Percentiles rank a stretch among this genome's conserved stretches.
Conservation (phyloP, 1,140 invertebrate species). For the Limonius californicus region DNA sequence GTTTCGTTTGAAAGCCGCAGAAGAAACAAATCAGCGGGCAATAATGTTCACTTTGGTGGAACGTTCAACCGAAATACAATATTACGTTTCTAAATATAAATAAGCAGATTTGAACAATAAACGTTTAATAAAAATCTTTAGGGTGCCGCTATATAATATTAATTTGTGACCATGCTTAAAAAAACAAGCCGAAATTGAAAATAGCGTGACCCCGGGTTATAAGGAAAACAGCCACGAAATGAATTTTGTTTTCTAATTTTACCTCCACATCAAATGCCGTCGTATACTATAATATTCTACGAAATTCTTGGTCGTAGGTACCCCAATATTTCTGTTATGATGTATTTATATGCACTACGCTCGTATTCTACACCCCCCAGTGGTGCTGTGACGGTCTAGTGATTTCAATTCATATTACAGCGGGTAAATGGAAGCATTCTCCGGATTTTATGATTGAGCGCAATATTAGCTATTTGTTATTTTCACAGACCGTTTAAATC, state of each 20-base stretch:
- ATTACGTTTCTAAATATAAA: no score
- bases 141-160: background rate
- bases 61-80: no score
- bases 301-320: slow-evolving; percentile 8
- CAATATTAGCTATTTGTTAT: slow-evolving; percentile 36
- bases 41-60: no score
- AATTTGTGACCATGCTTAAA: background rate
- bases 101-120: no score
- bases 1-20: no score
- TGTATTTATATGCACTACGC: slow-evolving; percentile 15
- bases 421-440: slow-evolving; percentile 27
- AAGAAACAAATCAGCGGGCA: no score
- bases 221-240: slow-evolving; percentile 1
- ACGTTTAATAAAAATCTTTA: no score
- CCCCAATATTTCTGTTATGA: slow-evolving; percentile 13
- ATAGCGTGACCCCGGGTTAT: slow-evolving; percentile 4
- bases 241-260: slow-evolving; percentile 7
- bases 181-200: background rate
- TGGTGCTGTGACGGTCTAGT: slow-evolving; percentile 21
- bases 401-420: slow-evolving; percentile 34
- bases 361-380: background rate
- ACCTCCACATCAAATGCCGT: background rate
- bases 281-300: slow-evolving; percentile 11
- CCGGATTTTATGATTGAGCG: slow-evolving; percentile 32
- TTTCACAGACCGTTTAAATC: slow-evolving; percentile 34